Evolutionary conservation across 2,113 vertebrate genomes (phyloP), one percentile per base, ranked within the genome.

Genomic region (Mirza zaza): DNA sequence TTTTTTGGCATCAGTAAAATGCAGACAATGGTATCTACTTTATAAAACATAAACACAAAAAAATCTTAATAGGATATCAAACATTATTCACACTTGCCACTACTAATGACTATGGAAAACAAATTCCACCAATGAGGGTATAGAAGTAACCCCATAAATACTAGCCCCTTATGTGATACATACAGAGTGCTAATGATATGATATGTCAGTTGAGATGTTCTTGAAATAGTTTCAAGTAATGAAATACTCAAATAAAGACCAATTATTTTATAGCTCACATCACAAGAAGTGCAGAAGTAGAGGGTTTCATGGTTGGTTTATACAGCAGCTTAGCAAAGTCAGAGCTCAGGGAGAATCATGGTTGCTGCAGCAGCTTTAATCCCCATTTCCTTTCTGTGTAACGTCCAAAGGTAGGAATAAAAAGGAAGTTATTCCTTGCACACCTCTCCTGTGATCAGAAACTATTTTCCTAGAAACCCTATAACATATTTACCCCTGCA

Each of bases 41-140:
- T 48, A 84, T 86, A 65, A 93, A 94, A 79, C 36, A 86, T n/a
- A 77, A 96, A 82, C 17, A n/a, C 13, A 91, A 34, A 82, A 82
- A 90, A 42, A 5, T 82, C 21, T 92, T 84, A 77, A 87, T 52
- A 83, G 13, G 59, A 45, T 71, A 85, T 48, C 34, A 87, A 48
- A 75, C 12, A 76, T 76, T 71, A 67, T 55, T 83, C 10, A 63
- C 3, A 20, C 11, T 48, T 84, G 13, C 12, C 52, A 57, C 55
- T 96, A 27, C 17, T 95, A 80, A 91, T 2, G 89, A 71, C n/a
- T 90, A 68, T 0, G 17, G 67, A 67, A 81, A 92, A 21, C 88
- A 95, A 83, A 95, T 68, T 34, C 17, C 13, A 32, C 11, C 23
- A 61, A 61, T 2, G 59, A 1, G 25, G 17, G 10, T 65, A 42